These are phyloP conservation scores for Oophaga sylvatica DNA, from an alignment of 2,797 vertebrate species.

Conservation along the genomic window DNA sequence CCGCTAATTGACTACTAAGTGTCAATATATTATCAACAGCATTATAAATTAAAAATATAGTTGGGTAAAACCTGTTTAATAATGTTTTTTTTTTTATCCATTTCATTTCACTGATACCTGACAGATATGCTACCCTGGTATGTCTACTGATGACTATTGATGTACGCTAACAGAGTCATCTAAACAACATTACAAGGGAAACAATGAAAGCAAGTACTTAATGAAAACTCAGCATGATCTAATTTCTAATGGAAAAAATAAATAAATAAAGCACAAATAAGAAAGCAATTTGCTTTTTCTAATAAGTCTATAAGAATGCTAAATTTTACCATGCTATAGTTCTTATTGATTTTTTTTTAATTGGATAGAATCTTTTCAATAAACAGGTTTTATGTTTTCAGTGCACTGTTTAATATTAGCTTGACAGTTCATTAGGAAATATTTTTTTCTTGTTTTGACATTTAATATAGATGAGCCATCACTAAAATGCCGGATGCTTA, in stretches of 20 bases:
- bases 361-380: background rate
- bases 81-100: background rate
- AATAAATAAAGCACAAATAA: conserved; percentile 20
- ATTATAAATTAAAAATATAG: background rate
- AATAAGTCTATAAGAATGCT: background rate
- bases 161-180: conserved; percentile 15
- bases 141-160: background rate
- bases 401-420: background rate
- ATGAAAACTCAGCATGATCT: conserved; percentile 44
- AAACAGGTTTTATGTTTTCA: background rate
- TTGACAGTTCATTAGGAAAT: background rate
- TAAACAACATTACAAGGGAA: conserved; percentile 35
- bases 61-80: background rate
- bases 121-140: background rate
- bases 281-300: conserved; percentile 22
- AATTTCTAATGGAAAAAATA: conserved; percentile 32
- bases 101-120: background rate
- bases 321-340: background rate
- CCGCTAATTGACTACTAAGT: no score
- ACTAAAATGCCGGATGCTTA: no score
- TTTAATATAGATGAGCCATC: background rate
- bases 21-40: background rate
- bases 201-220: conserved; percentile 37
- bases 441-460: background rate
- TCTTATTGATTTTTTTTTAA: background rate